Evolutionary conservation across 2,797 vertebrate species (phyloP), one percentile per base, ranked within the genome.

Genomic region (Ceyx erithaca): DNA sequence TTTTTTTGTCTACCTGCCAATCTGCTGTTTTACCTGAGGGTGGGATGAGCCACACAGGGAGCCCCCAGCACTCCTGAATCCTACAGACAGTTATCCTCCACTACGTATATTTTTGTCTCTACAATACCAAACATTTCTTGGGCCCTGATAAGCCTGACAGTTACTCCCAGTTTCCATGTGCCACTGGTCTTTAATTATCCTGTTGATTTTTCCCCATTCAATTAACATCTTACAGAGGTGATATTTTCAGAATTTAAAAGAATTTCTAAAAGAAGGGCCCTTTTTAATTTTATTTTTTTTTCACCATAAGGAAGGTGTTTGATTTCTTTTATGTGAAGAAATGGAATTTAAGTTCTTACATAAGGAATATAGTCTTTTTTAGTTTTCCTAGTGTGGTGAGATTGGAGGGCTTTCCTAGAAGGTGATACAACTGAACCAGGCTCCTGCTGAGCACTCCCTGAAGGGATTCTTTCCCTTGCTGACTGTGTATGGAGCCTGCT

Each of bases 131-230:
- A 37, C 7, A 57, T 48, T 69, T 73, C 23, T 69, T 52, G 55
- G 7, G 18, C 13, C 35, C 6, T 0, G 0, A 10, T 14, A 57
- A 37, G 14, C 7, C 22, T 9, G 9, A 31, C 4, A 49, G 33
- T 21, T 11, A 46, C 31, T 26, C 88, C 7, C 16, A 30, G 0
- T 12, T 88, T 71, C 30, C 40, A 3, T 33, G 14, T n/a, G 28
- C 28, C 25, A 72, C 8, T 3, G 0, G 10, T 14, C 9, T 49
- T 61, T 33, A 81, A 59, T 6, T 54, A 21, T 26, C 17, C 66
- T 77, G 22, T 54, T 57, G 10, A 33, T 67, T 84, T 59, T 67
- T 25, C 10, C 7, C 30, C 28, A 41, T 75, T 73, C 4, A 1
- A 57, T 43, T 70, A 58, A 22, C 2, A 61, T 81, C 1, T 40